These are phyloP conservation scores for Phania funesta DNA, from an alignment of 2,888 invertebrate genomes.

Conservation along the genomic window DNA sequence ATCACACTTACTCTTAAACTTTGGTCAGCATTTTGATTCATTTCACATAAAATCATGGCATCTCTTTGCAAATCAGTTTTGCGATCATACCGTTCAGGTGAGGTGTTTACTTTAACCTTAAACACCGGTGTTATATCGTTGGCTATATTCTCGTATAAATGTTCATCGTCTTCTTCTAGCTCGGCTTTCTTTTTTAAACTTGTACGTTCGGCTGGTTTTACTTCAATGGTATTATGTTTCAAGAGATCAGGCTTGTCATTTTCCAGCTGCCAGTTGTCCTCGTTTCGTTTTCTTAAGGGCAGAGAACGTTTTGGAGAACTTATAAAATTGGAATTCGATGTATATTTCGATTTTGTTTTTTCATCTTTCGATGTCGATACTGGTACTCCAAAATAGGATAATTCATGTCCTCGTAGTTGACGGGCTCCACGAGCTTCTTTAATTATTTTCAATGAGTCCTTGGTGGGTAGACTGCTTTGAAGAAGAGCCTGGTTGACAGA, in stretches of 20 bases:
- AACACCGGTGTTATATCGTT: conserved; percentile 75
- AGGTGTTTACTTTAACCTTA: conserved; percentile 70
- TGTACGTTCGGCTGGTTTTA: conserved; percentile 47
- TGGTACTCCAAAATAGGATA: conserved; percentile 83
- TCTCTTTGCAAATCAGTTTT: conserved; percentile 78
- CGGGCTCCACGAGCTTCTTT: conserved; percentile 80
- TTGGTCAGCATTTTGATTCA: conserved; percentile 83
- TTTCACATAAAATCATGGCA: conserved; percentile 82
- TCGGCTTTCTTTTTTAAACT: conserved; percentile 47
- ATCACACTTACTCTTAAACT: conserved; percentile 79
- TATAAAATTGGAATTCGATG: conserved; percentile 60
- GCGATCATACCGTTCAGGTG: conserved; percentile 73
- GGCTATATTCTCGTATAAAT: conserved; percentile 78
- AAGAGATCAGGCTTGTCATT: conserved; percentile 79
- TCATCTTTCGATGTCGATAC: conserved; percentile 62
- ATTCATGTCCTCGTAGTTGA: conserved; percentile 83
- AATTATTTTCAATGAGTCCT: conserved; percentile 76
- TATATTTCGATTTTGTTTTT: conserved; percentile 66
- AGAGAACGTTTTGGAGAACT: conserved; percentile 70
- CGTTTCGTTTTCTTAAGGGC: conserved; percentile 67
- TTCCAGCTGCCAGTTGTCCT: conserved; percentile 77
- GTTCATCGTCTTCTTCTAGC: conserved; percentile 71
- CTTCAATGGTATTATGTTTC: conserved; percentile 76
- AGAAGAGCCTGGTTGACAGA: conserved; percentile 54
- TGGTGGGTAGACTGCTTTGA: conserved; percentile 58